Percentiles rank a stretch among this genome's conserved stretches.
phyloP scores from a whole-genome alignment of 2,113 vertebrate species.

The Azemiops feae region DNA sequence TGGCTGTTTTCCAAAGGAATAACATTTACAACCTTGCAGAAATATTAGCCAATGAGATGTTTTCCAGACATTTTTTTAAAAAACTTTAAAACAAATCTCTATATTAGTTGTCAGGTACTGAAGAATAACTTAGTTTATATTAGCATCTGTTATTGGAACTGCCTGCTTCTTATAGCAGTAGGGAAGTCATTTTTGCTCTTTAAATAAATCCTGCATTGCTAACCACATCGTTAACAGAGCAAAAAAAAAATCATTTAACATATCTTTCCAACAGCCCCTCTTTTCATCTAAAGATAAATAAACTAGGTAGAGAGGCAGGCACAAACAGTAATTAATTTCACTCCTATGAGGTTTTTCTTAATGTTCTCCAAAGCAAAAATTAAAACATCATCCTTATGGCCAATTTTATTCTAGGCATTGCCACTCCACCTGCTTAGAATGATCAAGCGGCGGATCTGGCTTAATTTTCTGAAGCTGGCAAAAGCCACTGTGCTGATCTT shows the following conservation, averaged over 20 bases:
- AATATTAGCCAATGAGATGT: neutral
- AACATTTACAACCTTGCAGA: neutral
- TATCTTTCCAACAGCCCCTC: neutral
- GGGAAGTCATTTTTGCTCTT: neutral
- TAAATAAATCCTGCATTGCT: neutral
- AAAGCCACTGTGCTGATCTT: neutral
- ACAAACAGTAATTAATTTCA: neutral
- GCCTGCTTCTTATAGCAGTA: neutral
- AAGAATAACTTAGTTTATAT: neutral
- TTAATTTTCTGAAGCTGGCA: neutral
- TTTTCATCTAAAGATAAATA: neutral
- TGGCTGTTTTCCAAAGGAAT: neutral
- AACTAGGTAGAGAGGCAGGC: neutral
- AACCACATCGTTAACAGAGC: neutral
- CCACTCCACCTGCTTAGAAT: neutral
- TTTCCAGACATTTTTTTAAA: neutral
- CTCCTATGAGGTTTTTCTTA: neutral
- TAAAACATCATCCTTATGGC: neutral
- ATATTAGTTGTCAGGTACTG: neutral
- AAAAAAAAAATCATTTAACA: neutral
- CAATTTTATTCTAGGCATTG: neutral
- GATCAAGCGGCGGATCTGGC: neutral
- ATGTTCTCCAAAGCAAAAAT: neutral
- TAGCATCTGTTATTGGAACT: neutral
- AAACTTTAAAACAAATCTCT: neutral